Percentiles rank a stretch among this genome's conserved stretches.
Evolutionary conservation across 2,113 vertebrate genomes (phyloP).

Genomic region (Thunnus maccoyii): DNA sequence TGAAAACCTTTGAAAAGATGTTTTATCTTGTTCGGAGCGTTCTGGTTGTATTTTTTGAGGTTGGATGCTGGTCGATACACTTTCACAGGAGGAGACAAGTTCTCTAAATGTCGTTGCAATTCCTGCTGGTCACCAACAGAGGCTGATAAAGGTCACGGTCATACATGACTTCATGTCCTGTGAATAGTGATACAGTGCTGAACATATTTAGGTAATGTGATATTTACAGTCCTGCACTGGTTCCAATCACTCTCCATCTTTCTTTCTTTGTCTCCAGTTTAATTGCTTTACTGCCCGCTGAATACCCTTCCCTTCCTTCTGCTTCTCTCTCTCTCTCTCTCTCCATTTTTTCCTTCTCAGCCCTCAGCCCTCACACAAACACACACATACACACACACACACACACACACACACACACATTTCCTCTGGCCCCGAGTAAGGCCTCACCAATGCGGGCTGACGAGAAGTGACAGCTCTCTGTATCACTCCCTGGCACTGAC

Average conservation of each 20-base stretch:
- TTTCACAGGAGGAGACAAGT: neutral
- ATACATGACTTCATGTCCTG: slow-evolving; percentile 27
- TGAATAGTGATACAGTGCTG: slow-evolving; percentile 53
- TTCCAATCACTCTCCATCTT: slow-evolving; percentile 61
- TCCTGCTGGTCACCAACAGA: slow-evolving; percentile 68
- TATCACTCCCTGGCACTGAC: slow-evolving; percentile 97
- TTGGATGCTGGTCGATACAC: neutral
- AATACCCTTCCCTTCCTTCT: slow-evolving; percentile 46
- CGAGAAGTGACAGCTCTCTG: slow-evolving; percentile 98
- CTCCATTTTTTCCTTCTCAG: slow-evolving; percentile 28
- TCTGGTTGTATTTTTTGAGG: neutral
- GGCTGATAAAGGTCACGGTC: slow-evolving; percentile 60
- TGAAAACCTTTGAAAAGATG: neutral
- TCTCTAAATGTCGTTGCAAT: slow-evolving; percentile 46
- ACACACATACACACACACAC: slow-evolving; percentile 15
- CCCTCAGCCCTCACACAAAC: slow-evolving; percentile 22
- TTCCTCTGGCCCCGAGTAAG: slow-evolving; percentile 87
- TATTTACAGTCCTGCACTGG: slow-evolving; percentile 64
- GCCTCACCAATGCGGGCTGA: slow-evolving; percentile 94
- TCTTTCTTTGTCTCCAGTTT: slow-evolving; percentile 67
- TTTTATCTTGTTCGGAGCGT: neutral
- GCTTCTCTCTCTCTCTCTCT: slow-evolving; percentile 5
- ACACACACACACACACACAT: slow-evolving; percentile 18
- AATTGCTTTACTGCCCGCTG: slow-evolving; percentile 69
- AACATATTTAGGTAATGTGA: slow-evolving; percentile 64